Evolutionary conservation across 1,140 invertebrate species (phyloP).

Genomic region (Panulirus ornatus): DNA sequence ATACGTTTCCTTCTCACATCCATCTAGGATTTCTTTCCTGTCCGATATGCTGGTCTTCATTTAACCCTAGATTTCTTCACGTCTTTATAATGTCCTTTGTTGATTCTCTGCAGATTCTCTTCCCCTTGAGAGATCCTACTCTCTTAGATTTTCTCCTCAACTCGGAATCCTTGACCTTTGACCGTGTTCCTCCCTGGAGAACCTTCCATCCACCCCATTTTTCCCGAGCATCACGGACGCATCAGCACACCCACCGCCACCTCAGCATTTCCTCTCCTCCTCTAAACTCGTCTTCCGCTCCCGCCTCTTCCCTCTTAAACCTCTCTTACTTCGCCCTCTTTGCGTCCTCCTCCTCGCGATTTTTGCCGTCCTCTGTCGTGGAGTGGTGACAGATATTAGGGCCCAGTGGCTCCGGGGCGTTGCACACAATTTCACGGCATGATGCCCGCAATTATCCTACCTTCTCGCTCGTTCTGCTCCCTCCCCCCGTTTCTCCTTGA

Average conservation of each 20-base stretch:
- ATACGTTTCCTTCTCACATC: neutral
- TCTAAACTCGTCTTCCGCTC: neutral
- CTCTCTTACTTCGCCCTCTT: neutral
- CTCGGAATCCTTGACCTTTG: neutral
- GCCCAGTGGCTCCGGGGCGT: conserved; percentile 22
- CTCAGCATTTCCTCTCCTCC: neutral
- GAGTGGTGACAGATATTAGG: conserved; percentile 17
- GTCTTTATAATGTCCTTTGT: too few relatives aligned
- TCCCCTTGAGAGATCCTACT: neutral
- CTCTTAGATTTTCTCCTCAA: neutral
- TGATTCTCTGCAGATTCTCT: too few relatives aligned
- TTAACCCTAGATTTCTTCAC: too few relatives aligned
- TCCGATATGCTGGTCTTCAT: too few relatives aligned
- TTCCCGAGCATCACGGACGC: neutral
- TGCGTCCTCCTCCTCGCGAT: too few relatives aligned
- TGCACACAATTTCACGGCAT: conserved; percentile 41
- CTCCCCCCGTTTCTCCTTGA: neutral
- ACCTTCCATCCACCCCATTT: neutral
- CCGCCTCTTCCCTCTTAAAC: neutral
- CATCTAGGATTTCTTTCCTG: neutral
- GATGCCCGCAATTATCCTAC: conserved; percentile 43
- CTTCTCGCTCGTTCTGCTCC: neutral
- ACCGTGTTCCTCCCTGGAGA: neutral
- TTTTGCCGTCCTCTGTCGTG: neutral
- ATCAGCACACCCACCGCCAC: neutral